A percentile compares a stretch with the other conserved stretches of the same genome.
Conservation (phyloP, 2,797 vertebrate genomes). For the Mastacembelus armatus region DNA sequence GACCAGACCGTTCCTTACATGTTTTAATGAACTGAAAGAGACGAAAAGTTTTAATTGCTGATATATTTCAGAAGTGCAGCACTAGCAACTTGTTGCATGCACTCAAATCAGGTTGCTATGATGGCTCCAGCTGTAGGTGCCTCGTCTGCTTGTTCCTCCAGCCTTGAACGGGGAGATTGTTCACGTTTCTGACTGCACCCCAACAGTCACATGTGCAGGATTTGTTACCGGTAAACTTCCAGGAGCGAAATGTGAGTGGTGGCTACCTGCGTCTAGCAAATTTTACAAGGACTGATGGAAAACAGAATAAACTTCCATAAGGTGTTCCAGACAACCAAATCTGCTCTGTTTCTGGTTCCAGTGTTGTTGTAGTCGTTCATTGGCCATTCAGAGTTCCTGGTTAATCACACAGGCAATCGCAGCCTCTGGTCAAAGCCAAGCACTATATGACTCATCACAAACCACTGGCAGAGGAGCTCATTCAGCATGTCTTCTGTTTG, state of each 20-base stretch:
- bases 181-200: conserved; percentile 31
- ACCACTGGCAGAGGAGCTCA: conserved; percentile 60
- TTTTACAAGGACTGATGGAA: conserved; percentile 23
- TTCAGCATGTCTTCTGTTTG: conserved; percentile 66
- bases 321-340: conserved; percentile 53
- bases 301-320: conserved; percentile 58
- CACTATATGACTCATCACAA: conserved; percentile 67
- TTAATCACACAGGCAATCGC: conserved; percentile 69
- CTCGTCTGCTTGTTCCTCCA: conserved; percentile 51
- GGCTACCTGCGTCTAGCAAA: conserved; percentile 18
- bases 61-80: conserved; percentile 9
- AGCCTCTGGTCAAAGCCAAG: conserved; percentile 75
- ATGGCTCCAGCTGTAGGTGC: conserved; percentile 66
- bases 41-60: background rate
- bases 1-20: conserved; percentile 36
- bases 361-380: conserved; percentile 68
- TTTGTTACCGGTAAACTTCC: conserved; percentile 47
- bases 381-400: conserved; percentile 59
- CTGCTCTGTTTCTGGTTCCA: conserved; percentile 49
- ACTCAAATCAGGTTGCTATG: conserved; percentile 32
- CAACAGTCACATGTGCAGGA: conserved; percentile 41
- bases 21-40: conserved; percentile 13
- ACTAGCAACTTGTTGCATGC: conserved; percentile 37
- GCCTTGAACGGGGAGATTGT: conserved; percentile 30
- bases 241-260: background rate